Conservation (phyloP, 2,797 vertebrate species). For the Pangasius sanitwongsei region DNA sequence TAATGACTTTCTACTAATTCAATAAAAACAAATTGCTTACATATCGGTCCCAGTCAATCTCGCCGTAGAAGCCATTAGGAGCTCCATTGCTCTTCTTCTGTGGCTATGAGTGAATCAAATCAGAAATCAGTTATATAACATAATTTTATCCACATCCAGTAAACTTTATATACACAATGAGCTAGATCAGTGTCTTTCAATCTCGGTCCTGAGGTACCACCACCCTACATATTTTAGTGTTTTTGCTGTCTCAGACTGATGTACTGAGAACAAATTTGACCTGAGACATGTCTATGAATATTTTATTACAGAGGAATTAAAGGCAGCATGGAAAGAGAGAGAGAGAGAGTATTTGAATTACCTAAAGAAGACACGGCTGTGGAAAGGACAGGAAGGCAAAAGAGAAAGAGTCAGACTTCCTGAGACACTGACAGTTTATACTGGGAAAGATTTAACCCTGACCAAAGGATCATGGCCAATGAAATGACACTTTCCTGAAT, state of each 20-base stretch:
- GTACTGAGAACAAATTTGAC: neutral
- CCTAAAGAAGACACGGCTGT: neutral
- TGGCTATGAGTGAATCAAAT: conserved; percentile 61
- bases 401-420: neutral
- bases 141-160: neutral
- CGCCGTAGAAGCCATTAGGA: conserved; percentile 93
- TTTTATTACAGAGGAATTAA: conserved; percentile 10
- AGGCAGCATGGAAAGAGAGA: neutral
- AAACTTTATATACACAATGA: neutral
- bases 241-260: neutral
- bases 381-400: neutral
- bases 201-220: neutral
- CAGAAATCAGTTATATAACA: conserved; percentile 18
- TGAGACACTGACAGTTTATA: neutral
- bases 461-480: neutral
- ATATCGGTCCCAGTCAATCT: conserved; percentile 99
- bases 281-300: conserved; percentile 7
- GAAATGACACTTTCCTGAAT: neutral
- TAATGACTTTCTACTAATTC: neutral
- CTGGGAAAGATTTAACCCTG: neutral
- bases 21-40: conserved; percentile 77
- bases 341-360: neutral
- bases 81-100: conserved; percentile 94
- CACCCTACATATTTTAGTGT: neutral
- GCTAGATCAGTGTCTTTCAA: neutral